Evolutionary conservation across 2,113 vertebrate genomes (phyloP).

Genomic region (Lamprologus lemairii): DNA sequence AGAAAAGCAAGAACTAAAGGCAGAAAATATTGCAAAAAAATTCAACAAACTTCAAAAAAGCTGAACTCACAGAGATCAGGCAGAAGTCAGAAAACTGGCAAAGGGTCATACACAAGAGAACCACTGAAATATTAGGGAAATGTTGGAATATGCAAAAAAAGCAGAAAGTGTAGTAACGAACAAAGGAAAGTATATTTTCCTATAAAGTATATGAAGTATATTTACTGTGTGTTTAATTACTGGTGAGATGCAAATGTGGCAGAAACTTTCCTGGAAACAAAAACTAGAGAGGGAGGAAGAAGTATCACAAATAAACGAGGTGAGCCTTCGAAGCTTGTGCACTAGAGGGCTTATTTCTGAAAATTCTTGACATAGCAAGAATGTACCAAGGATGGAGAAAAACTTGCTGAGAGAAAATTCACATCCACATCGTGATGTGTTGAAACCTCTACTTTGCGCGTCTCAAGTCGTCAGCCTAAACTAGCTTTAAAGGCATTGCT

Average conservation of each 20-base stretch:
- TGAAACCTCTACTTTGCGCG: background rate
- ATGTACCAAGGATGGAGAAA: background rate
- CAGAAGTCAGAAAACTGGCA: background rate
- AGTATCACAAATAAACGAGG: background rate
- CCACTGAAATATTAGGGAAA: background rate
- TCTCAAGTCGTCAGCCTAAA: background rate
- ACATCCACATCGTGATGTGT: background rate
- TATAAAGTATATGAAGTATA: background rate
- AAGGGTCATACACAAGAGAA: background rate
- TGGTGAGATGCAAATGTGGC: background rate
- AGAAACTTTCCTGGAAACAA: background rate
- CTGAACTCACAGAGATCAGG: background rate
- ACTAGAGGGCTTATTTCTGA: background rate
- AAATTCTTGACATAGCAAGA: background rate
- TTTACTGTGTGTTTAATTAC: background rate
- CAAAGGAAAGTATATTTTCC: background rate
- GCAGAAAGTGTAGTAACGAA: background rate
- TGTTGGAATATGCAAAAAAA: background rate
- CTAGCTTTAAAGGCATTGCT: background rate
- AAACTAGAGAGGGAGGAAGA: background rate
- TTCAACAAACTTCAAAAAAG: background rate
- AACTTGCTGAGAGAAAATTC: background rate
- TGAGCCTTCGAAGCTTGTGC: background rate
- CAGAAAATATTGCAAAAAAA: background rate
- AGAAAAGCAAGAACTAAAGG: background rate